Evolutionary conservation across 35 echinoderm and acorn worm genomes (phyloP).

Genomic region (Apostichopus californicus): DNA sequence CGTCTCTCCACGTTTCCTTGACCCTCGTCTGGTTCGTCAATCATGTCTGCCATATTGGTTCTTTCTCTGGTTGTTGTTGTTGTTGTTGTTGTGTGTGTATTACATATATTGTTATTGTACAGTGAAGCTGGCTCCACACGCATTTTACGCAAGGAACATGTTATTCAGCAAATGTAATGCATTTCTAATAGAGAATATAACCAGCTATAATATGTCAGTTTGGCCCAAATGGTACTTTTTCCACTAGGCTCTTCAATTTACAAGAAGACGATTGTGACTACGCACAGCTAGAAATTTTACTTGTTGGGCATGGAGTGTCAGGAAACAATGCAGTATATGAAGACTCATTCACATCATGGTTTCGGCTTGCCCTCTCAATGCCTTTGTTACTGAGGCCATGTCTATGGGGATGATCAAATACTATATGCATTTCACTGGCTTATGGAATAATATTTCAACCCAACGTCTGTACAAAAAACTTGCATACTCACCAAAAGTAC

Average conservation of each 20-base stretch:
- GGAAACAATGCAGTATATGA: not conserved
- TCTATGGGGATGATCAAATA: conserved; percentile 51
- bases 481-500: conserved; percentile 57
- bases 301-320: not conserved
- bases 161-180: no score
- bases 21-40: conserved; percentile 30
- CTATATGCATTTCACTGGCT: conserved; percentile 31
- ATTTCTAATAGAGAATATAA: no score
- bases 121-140: no score
- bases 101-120: no score
- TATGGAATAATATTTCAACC: conserved; percentile 29
- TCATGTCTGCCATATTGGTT: no score
- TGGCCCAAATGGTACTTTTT: no score
- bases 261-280: conserved; percentile 40
- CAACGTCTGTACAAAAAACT: conserved; percentile 53
- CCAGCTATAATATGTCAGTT: no score
- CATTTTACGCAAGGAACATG: no score
- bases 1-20: conserved; percentile 16
- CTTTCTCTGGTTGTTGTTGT: no score
- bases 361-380: not conserved
- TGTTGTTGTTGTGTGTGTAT: no score
- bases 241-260: not conserved
- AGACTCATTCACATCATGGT: not conserved
- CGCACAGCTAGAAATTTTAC: conserved; percentile 24
- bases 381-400: conserved; percentile 6